phyloP scores from a whole-genome alignment of 2,888 invertebrate species.

The Iphiclides podalirius region DNA sequence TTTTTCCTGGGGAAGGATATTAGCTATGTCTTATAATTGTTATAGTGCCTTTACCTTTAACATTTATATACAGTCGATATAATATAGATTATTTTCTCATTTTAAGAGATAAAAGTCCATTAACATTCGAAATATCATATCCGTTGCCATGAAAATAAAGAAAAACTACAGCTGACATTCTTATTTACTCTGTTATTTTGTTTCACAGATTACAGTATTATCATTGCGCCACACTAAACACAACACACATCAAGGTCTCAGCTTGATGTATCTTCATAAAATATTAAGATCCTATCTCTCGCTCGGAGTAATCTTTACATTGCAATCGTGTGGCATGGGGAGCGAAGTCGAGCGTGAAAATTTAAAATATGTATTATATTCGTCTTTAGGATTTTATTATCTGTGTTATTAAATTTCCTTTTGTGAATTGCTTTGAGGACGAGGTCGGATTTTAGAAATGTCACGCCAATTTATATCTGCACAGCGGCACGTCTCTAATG shows the following conservation, averaged over 20 bases:
- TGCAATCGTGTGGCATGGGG: slow-evolving; percentile 54
- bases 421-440: slow-evolving; percentile 18
- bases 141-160: no score
- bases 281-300: slow-evolving; percentile 63
- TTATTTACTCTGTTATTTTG: no score
- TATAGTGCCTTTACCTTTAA: no score
- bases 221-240: slow-evolving; percentile 23
- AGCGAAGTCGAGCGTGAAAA: slow-evolving; percentile 35
- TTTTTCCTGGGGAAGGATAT: no score
- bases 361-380: slow-evolving; percentile 39
- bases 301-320: slow-evolving; percentile 52
- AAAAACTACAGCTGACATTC: no score
- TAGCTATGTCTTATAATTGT: no score
- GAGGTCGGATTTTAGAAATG: slow-evolving; percentile 2
- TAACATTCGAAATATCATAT: no score
- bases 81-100: not conserved
- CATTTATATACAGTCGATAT: no score
- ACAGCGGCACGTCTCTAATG: slow-evolving; percentile 12
- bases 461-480: slow-evolving; percentile 19
- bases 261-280: slow-evolving; percentile 67
- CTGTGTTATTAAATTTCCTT: slow-evolving; percentile 23
- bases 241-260: slow-evolving; percentile 26
- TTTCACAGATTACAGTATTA: not conserved
- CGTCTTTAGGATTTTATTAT: slow-evolving; percentile 23
- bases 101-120: not conserved